Percentiles rank a stretch among this genome's conserved stretches.
Conservation (phyloP, 2,888 invertebrate genomes). For the Morpho achilles region DNA sequence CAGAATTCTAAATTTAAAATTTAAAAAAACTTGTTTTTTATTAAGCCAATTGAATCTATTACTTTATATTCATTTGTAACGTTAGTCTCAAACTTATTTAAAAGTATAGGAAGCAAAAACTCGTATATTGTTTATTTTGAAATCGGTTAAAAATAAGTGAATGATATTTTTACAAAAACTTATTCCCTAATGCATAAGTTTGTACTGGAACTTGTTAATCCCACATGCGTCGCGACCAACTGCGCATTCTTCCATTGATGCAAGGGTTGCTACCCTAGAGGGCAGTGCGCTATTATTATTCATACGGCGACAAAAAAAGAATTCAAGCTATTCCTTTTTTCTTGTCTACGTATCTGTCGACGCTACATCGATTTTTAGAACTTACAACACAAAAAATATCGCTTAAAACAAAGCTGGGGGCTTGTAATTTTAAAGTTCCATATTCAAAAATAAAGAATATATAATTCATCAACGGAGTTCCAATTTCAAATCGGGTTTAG, state of each 20-base stretch:
- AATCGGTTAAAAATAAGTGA: conserved; percentile 30
- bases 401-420: conserved; percentile 64
- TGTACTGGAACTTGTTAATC: conserved; percentile 58
- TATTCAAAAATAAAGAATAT: conserved; percentile 20
- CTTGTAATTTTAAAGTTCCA: conserved; percentile 28
- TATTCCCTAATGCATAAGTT: conserved; percentile 48
- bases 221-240: conserved; percentile 63
- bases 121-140: background rate
- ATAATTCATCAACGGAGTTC: conserved; percentile 34
- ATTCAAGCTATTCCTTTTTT: conserved; percentile 44
- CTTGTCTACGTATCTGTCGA: conserved; percentile 59
- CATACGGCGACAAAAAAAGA: conserved; percentile 47
- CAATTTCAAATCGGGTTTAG: conserved; percentile 59
- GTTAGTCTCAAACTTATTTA: no score
- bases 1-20: no score
- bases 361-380: conserved; percentile 35
- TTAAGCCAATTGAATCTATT: no score
- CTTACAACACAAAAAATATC: conserved; percentile 42
- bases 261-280: conserved; percentile 70
- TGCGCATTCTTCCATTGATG: conserved; percentile 64
- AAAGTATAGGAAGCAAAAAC: background rate
- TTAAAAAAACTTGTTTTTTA: no score
- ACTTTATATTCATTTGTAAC: no score
- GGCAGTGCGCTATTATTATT: conserved; percentile 69
- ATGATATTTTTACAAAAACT: conserved; percentile 36